Evolutionary conservation across 2,888 invertebrate genomes (phyloP), one percentile per base, ranked within the genome.

Genomic region (Flexamia atlantica): DNA sequence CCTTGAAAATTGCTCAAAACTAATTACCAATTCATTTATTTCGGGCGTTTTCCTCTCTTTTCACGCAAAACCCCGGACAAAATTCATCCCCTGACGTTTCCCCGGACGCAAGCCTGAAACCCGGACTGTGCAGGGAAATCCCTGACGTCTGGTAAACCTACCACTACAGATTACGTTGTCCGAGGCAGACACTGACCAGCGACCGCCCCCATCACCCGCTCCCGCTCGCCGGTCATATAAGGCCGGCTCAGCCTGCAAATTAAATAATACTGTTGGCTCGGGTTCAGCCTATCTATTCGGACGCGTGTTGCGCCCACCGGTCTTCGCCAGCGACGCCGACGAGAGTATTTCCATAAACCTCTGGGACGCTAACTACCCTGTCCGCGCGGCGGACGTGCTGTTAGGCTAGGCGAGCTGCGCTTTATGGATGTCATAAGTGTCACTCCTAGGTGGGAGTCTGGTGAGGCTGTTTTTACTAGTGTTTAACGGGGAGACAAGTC

Each of bases 261-360:
- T 72, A 72, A 72, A 72, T 72, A 72, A 72, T 72, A 42, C 40
- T 36, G 72, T 20, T 72, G 72, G 72, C 72, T 32, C 72, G 72
- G 23, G 20, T 72, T 12, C 32, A 32, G 40, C 72, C 7, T 40
- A 72, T 72, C 72, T 72, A 72, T 40, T 72, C 12, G 20, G 40
- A 23, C 72, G 36, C 72, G 40, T 40, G 32, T 72, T 7, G 7
- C 72, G 72, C 72, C 72, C 72, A 72, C 72, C 23, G 25, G 42
- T 20, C 72, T 72, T 20, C 20, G 20, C 40, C 14, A n/a, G n/a
- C 64, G 28, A 14, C 64, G 20, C 10, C 28, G 64, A 64, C 64
- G 30, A 2, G 64, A 5, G 64, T 64, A 64, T 64, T 64, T 28
- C 64, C 64, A 64, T 64, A 64, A 64, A 60, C 60, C 25, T 20